A percentile compares a stretch with the other conserved stretches of the same genome.
phyloP scores from a whole-genome alignment of 2,797 vertebrate species.

The Falco novaeseelandiae region DNA sequence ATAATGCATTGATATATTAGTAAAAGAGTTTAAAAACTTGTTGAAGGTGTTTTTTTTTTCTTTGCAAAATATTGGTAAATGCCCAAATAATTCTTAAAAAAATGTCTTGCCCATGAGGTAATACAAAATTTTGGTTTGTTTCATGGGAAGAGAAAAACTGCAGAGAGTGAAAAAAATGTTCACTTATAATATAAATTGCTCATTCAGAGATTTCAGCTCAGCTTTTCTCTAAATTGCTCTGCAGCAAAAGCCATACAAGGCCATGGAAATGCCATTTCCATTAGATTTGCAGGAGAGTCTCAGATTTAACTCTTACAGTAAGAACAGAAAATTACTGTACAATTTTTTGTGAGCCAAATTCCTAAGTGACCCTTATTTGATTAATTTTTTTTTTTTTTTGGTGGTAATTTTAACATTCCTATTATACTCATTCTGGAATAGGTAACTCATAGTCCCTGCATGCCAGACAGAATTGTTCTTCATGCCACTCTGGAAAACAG shows the following conservation, averaged over 20 bases:
- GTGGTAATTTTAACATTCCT: background rate
- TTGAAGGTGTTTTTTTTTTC: background rate
- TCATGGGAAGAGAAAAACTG: background rate
- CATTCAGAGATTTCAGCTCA: background rate
- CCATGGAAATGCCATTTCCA: background rate
- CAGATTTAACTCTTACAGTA: background rate
- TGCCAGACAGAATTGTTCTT: constrained; percentile 28
- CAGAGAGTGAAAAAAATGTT: background rate
- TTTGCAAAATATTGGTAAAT: background rate
- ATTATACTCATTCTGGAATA: background rate
- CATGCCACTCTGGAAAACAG: constrained; percentile 41
- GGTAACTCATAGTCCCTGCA: background rate
- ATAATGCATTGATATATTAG: background rate
- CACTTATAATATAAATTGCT: background rate
- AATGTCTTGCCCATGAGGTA: fast-evolving
- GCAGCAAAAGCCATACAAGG: background rate
- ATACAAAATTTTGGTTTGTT: background rate
- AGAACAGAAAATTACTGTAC: background rate
- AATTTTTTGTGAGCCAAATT: background rate
- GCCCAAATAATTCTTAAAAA: background rate
- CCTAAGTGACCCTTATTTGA: background rate
- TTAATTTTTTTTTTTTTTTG: background rate
- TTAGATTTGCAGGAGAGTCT: background rate
- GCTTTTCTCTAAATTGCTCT: background rate
- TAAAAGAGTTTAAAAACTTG: background rate